Evolutionary conservation across 2,113 vertebrate species (phyloP).

Genomic region (Cebus imitator): DNA sequence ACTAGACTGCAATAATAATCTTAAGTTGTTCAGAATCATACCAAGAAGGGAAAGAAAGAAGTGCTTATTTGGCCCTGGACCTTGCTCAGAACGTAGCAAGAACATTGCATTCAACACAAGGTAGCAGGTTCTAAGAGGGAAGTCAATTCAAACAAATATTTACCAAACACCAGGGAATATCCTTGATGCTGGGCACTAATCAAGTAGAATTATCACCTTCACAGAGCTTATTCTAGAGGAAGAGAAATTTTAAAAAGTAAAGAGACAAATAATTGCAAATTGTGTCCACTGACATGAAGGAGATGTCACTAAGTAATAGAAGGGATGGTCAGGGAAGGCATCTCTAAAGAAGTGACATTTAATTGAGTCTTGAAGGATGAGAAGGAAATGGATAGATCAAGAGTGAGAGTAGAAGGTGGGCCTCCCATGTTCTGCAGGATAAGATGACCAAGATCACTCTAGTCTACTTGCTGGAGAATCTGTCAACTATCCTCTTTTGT

Average conservation of each 20-base stretch:
- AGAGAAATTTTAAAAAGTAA: neutral
- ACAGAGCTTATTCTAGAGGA: neutral
- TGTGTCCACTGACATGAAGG: neutral
- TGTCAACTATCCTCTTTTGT: neutral
- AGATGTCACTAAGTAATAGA: neutral
- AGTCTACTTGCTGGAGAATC: neutral
- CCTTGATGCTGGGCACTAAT: neutral
- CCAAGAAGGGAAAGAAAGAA: neutral
- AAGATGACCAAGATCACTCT: too few species aligned
- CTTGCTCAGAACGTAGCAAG: neutral
- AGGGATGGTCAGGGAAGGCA: neutral
- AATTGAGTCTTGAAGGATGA: neutral
- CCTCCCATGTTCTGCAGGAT: neutral
- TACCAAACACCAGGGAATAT: neutral
- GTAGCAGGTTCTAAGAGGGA: neutral
- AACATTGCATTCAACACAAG: neutral
- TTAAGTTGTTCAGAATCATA: neutral
- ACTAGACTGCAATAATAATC: neutral
- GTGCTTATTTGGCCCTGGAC: neutral
- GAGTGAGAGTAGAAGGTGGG: neutral
- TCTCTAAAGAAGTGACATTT: neutral
- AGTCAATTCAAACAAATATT: neutral
- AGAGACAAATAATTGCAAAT: neutral
- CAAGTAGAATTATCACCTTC: neutral
- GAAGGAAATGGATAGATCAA: neutral